Conservation (phyloP, 2,797 vertebrate genomes). For the Protonibea diacanthus region DNA sequence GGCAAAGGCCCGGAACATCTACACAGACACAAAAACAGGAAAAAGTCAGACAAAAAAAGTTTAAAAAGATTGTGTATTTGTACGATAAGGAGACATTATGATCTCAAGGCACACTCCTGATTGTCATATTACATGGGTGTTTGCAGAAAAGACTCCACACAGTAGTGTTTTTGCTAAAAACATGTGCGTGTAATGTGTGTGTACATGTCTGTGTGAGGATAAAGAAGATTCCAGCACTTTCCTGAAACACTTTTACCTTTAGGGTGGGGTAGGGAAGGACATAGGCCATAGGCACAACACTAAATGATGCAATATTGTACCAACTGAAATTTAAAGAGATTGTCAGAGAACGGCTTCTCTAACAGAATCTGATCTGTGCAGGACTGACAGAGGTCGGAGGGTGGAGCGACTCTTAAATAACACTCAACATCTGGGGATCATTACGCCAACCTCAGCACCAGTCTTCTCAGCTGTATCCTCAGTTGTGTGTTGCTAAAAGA, state of each 20-base stretch:
- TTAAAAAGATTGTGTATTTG: background rate
- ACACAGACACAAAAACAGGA: background rate
- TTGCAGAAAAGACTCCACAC: background rate
- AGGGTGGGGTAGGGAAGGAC: background rate
- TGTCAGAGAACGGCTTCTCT: background rate
- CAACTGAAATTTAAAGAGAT: background rate
- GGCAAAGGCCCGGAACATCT: background rate
- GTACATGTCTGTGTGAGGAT: background rate
- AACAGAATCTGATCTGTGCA: background rate
- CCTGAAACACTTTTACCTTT: background rate
- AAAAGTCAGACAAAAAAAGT: background rate
- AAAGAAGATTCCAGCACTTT: slow-evolving; percentile 16
- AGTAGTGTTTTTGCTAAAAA: background rate
- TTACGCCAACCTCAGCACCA: slow-evolving; percentile 15
- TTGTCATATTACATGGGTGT: background rate
- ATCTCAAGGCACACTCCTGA: background rate
- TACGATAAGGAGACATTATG: background rate
- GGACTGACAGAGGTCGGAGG: slow-evolving; percentile 30
- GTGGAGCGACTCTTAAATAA: slow-evolving; percentile 46
- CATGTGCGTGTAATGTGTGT: too few species aligned
- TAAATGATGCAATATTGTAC: slow-evolving; percentile 51
- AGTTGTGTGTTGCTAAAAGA: background rate
- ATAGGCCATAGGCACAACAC: too few species aligned
- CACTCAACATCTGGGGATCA: slow-evolving; percentile 52
- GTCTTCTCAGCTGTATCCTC: background rate